These are phyloP conservation scores for Epinephelus awoara DNA, from an alignment of 2,797 vertebrate genomes.

Conservation along the genomic window DNA sequence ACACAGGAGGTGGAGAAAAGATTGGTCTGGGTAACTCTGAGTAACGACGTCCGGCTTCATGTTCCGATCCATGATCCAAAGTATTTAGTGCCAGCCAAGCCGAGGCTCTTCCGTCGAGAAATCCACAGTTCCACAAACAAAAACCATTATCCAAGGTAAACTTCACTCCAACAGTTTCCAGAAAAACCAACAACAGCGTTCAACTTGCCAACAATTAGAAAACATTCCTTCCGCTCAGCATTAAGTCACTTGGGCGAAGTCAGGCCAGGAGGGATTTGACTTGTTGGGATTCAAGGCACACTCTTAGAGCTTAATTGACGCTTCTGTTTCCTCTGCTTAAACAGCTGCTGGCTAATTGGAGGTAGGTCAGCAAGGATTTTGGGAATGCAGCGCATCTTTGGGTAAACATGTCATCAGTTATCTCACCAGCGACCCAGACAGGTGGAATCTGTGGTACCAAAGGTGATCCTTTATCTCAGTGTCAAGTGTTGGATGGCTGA, in stretches of 20 bases:
- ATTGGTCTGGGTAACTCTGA: conserved; percentile 30
- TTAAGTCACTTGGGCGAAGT: conserved; percentile 26
- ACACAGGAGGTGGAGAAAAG: conserved; percentile 21
- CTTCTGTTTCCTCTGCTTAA: conserved; percentile 35
- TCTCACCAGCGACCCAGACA: background rate
- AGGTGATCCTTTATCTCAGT: background rate
- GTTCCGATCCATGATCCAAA: conserved; percentile 47
- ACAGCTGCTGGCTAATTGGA: conserved; percentile 24
- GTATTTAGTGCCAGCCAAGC: conserved; percentile 34
- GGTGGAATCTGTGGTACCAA: background rate
- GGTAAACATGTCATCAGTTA: conserved; percentile 26
- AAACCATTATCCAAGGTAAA: conserved; percentile 58
- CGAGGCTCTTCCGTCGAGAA: conserved; percentile 46
- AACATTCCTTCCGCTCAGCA: conserved; percentile 52
- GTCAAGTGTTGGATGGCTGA: conserved; percentile 1
- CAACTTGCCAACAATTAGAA: conserved; percentile 42
- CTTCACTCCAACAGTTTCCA: conserved; percentile 46
- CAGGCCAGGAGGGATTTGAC: conserved; percentile 30
- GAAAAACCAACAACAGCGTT: conserved; percentile 46
- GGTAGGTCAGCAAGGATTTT: conserved; percentile 1
- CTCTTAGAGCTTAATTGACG: conserved; percentile 25
- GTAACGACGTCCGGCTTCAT: conserved; percentile 44
- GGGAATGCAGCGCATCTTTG: conserved; percentile 14
- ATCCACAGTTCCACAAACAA: conserved; percentile 52
- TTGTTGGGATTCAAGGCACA: conserved; percentile 33